Percentiles rank a stretch among this genome's conserved stretches.
Evolutionary conservation across 2,797 vertebrate genomes (phyloP).

Genomic region (Pseudocheirus occidentalis): DNA sequence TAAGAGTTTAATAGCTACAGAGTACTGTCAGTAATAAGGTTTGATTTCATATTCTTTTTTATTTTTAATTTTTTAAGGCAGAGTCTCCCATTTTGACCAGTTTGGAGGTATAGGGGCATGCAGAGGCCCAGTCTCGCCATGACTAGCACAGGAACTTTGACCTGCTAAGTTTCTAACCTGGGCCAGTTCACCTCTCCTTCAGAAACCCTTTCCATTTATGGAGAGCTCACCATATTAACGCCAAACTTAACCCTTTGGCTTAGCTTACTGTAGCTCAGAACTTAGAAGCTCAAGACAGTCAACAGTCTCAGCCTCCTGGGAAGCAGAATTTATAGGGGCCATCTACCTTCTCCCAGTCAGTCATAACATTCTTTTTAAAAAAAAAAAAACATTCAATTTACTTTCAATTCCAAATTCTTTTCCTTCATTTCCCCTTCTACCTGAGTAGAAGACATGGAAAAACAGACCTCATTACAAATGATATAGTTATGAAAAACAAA

Average conservation of each 20-base stretch:
- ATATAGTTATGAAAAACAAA: not conserved
- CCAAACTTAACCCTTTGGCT: too few species aligned
- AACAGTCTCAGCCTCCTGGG: not conserved
- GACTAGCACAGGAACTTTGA: not conserved
- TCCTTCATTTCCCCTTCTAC: not conserved
- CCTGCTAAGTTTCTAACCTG: not conserved
- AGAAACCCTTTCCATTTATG: not conserved
- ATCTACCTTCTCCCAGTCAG: not conserved
- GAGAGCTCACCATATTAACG: too few species aligned
- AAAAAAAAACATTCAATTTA: not conserved
- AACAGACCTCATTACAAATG: not conserved
- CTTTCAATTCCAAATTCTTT: not conserved
- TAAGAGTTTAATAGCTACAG: not conserved
- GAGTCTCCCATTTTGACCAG: not conserved
- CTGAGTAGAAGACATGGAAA: not conserved
- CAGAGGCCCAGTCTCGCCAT: not conserved
- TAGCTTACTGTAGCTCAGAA: too few species aligned
- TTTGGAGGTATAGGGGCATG: not conserved
- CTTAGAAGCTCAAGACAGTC: not conserved
- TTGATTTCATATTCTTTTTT: not conserved
- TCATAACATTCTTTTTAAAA: not conserved
- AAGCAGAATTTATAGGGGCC: not conserved
- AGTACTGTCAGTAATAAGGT: not conserved
- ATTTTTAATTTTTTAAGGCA: too few species aligned
- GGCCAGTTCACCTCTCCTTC: not conserved